Percentiles rank a stretch among this genome's conserved stretches.
Conservation (phyloP, 2,888 invertebrate genomes). For the Harpalus rubripes region DNA sequence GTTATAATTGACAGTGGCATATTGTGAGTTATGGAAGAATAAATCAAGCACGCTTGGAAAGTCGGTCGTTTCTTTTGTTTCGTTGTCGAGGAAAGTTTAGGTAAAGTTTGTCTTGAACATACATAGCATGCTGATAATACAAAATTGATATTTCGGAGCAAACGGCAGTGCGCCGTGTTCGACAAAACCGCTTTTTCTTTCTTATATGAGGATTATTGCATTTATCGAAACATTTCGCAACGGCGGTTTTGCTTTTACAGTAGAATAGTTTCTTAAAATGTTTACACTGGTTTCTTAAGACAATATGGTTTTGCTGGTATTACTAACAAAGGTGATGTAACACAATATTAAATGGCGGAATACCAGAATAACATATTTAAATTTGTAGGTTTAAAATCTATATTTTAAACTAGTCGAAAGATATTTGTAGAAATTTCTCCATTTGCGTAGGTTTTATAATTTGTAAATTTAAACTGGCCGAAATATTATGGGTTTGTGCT, state of each 20-base stretch:
- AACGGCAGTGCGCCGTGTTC: not conserved
- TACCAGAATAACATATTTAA: no score
- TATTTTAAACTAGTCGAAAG: no score
- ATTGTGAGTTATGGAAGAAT: conserved; percentile 38
- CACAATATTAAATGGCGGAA: no score
- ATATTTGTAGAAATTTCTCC: no score
- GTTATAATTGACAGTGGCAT: conserved; percentile 37
- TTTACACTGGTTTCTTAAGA: not conserved
- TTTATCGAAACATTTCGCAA: not conserved
- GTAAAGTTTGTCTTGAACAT: conserved; percentile 27
- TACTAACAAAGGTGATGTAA: no score
- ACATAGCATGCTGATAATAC: conserved; percentile 23
- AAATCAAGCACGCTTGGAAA: conserved; percentile 32
- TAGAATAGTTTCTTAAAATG: not conserved
- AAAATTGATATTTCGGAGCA: conserved; percentile 28
- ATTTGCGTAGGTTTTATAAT: no score
- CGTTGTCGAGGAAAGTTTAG: conserved; percentile 14
- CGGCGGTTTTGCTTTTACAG: not conserved
- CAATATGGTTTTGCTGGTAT: not conserved
- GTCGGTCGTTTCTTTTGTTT: conserved; percentile 21
- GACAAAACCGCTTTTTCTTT: not conserved
- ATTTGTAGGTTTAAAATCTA: no score
- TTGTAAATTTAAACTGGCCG: no score
- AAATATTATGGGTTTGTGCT: no score
- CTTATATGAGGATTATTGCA: not conserved